Evolutionary conservation across 2,797 vertebrate species (phyloP), one percentile per base, ranked within the genome.

Genomic region (Harpagifer antarcticus): DNA sequence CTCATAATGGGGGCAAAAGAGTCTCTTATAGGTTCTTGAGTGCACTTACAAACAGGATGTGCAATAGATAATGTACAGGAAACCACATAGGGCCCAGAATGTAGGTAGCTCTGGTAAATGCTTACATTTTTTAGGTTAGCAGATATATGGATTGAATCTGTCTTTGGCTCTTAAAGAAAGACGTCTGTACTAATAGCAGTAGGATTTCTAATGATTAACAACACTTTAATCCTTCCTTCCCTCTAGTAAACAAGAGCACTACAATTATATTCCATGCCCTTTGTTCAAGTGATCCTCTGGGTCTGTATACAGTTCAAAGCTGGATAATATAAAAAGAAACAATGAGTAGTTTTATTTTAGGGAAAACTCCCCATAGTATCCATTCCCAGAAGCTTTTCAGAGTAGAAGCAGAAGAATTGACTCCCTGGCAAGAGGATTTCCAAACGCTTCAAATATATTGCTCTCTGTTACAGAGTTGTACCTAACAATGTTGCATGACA

Each of bases 371-470:
- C 47, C 10, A 5, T 48, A 58, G 56, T 17, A 71, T 60, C 61
- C 52, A 62, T 83, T 89, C 72, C 74, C 81, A 80, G 74, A 69
- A 42, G 11, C 56, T 70, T 75, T 68, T 74, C 16, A 43, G 59
- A 75, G 58, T 42, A 74, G 37, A 76, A 45, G 55, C 42, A 74
- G 59, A 68, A 74, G 27, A 83, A 70, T 37, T 63, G 52, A 69
- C 66, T 54, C 81, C 23, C 59, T 81, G 59, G 66, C 13, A 42
- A 61, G 68, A 57, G 23, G 71, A 62, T 78, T 72, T 67, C 50
- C 79, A 84, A 87, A 48, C 45, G 44, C 53, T 60, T 43, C 31
- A 76, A 78, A 88, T 78, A 84, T 75, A 83, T 68, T 76, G 57
- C 55, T 44, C 55, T 58, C 64, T 72, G n/a, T 27, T 66, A 54